A percentile compares a stretch with the other conserved stretches of the same genome.
These are phyloP conservation scores for Trichoplusia ni DNA, from an alignment of 1,140 invertebrate species.

Conservation along the genomic window DNA sequence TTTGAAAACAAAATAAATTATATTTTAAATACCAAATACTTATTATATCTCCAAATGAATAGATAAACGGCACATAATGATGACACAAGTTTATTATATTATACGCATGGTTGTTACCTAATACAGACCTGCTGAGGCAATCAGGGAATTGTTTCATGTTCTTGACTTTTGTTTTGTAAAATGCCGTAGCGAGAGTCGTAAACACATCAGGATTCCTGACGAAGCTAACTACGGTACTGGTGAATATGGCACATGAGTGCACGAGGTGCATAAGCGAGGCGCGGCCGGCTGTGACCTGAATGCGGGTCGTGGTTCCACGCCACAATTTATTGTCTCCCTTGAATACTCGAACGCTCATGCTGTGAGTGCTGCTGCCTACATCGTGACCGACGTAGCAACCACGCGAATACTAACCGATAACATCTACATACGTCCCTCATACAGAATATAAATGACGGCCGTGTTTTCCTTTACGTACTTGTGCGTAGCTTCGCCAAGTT, in stretches of 20 bases:
- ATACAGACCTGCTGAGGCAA: too few species aligned
- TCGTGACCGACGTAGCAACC: slow-evolving; percentile 38
- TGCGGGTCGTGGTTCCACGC: slow-evolving; percentile 57
- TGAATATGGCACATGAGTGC: slow-evolving; percentile 27
- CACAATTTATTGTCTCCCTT: slow-evolving; percentile 65
- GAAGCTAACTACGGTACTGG: neutral
- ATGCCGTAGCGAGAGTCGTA: neutral
- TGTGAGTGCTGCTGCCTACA: slow-evolving; percentile 40
- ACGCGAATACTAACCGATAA: slow-evolving; percentile 38
- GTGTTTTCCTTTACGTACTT: slow-evolving; percentile 5
- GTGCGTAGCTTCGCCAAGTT: neutral
- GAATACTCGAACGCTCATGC: slow-evolving; percentile 38
- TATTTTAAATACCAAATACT: neutral
- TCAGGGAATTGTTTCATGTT: too few species aligned
- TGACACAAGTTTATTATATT: too few species aligned
- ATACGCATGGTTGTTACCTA: too few species aligned
- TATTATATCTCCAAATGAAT: slow-evolving; percentile 4
- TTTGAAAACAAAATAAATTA: slow-evolving; percentile 20
- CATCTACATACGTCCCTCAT: slow-evolving; percentile 6
- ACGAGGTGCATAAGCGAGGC: slow-evolving; percentile 17
- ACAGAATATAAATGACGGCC: neutral
- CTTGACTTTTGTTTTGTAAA: too few species aligned
- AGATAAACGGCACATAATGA: neutral
- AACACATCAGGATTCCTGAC: slow-evolving; percentile 3
- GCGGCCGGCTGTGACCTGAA: slow-evolving; percentile 56